Evolutionary conservation across 2,888 invertebrate species (phyloP).

Genomic region (Drosophila borborema): DNA sequence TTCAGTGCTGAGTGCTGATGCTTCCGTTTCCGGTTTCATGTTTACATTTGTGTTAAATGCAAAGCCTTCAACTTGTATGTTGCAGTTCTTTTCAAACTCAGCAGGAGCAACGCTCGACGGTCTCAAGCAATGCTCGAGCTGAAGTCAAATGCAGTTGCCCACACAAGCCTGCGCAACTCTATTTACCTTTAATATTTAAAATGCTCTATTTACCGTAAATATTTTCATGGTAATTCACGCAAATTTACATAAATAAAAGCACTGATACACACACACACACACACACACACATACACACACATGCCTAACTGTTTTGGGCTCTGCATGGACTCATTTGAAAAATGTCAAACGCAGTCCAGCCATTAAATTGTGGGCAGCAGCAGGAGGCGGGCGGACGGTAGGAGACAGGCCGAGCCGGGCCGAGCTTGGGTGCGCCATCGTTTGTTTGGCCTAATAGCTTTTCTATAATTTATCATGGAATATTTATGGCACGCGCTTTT

Average conservation of each 20-base stretch:
- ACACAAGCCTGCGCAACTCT: constrained; percentile 27
- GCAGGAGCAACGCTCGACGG: constrained; percentile 42
- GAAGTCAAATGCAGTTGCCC: constrained; percentile 33
- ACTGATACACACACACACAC: constrained; percentile 10
- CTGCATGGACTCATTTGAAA: constrained; percentile 74
- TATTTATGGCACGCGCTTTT: constrained; percentile 78
- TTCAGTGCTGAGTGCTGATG: constrained; percentile 50
- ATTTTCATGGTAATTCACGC: constrained; percentile 72
- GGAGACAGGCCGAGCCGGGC: background rate
- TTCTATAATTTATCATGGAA: constrained; percentile 79
- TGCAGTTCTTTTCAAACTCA: constrained; percentile 53
- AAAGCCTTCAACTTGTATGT: constrained; percentile 51
- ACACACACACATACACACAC: constrained; percentile 2
- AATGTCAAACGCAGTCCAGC: constrained; percentile 75
- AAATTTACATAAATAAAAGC: constrained; percentile 79
- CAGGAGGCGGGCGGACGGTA: background rate
- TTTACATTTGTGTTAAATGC: constrained; percentile 59
- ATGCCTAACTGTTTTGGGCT: constrained; percentile 38
- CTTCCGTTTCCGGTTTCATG: constrained; percentile 63
- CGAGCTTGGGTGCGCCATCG: constrained; percentile 41
- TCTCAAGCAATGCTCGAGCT: constrained; percentile 4
- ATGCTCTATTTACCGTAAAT: constrained; percentile 76
- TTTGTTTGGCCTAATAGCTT: constrained; percentile 79
- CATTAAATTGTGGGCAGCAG: constrained; percentile 38
- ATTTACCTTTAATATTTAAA: constrained; percentile 70